phyloP scores from a whole-genome alignment of 2,797 vertebrate species.

The Scolopax bukidnonensis region DNA sequence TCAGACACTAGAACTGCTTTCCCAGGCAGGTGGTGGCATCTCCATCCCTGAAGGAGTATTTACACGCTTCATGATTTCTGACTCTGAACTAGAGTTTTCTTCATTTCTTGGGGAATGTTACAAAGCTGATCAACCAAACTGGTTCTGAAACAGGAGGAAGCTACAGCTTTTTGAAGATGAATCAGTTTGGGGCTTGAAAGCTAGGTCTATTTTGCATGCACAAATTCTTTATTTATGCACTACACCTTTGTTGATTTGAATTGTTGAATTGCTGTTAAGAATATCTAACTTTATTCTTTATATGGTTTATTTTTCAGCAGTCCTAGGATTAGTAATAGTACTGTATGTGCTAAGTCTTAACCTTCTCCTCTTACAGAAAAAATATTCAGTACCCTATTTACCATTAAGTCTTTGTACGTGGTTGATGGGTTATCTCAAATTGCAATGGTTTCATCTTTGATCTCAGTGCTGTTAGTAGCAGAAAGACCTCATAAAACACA shows the following conservation, averaged over 20 bases:
- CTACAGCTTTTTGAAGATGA: background rate
- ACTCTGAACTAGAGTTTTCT: background rate
- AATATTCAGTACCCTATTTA: background rate
- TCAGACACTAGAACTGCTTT: background rate
- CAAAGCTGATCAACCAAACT: background rate
- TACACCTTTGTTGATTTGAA: background rate
- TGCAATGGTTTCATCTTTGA: background rate
- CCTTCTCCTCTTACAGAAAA: background rate
- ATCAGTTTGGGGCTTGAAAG: background rate
- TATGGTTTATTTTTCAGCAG: background rate
- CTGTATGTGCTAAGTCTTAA: background rate
- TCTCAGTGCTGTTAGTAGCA: background rate
- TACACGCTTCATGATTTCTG: background rate
- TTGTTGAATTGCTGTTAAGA: background rate
- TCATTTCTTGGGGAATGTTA: background rate
- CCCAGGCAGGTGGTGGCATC: background rate
- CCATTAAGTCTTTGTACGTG: background rate
- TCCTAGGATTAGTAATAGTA: background rate
- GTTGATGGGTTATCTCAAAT: background rate
- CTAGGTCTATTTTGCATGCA: background rate
- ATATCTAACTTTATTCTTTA: background rate
- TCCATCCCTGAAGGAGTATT: background rate
- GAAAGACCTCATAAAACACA: background rate
- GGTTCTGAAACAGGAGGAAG: background rate
- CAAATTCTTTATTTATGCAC: background rate